Conservation (phyloP, 2,797 vertebrate species). For the Microhierax caerulescens region DNA sequence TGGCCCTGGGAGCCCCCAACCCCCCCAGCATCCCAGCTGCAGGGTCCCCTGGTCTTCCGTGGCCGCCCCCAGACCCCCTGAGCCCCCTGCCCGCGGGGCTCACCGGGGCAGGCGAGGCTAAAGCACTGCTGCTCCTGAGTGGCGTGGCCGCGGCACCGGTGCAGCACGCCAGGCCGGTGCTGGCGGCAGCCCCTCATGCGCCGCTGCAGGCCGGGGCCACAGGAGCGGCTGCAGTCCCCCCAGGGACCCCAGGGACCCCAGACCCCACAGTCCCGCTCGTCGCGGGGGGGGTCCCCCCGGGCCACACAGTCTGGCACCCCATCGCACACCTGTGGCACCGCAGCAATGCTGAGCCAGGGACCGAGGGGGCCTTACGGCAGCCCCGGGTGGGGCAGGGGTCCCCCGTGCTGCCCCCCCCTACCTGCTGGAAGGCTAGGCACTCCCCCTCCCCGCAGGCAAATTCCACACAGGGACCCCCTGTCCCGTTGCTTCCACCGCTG, state of each 20-base stretch:
- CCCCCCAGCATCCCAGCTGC: too few species aligned
- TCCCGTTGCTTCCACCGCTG: constrained; percentile 33
- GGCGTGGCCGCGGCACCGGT: constrained; percentile 76
- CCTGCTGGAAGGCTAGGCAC: constrained; percentile 83
- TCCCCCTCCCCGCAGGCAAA: constrained; percentile 80
- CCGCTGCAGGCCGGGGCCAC: constrained; percentile 78
- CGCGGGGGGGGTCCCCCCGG: constrained; percentile 50
- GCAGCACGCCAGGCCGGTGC: constrained; percentile 48
- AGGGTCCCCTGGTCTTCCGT: too few species aligned
- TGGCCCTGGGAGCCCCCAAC: too few species aligned
- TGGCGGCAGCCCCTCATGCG: constrained; percentile 75
- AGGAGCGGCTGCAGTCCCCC: constrained; percentile 81
- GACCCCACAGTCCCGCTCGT: constrained; percentile 78
- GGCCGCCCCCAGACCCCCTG: too few species aligned
- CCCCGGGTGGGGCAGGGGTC: not conserved
- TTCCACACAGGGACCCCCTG: constrained; percentile 75
- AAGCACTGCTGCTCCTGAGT: constrained; percentile 54
- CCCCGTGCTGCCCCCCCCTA: not conserved
- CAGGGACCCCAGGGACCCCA: constrained; percentile 79
- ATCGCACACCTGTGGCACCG: constrained; percentile 82
- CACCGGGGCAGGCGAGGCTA: too few species aligned
- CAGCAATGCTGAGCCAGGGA: not conserved
- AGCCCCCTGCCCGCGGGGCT: too few species aligned
- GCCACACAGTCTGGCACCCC: constrained; percentile 80
- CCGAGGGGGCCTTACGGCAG: not conserved